Percentiles rank a stretch among this genome's conserved stretches.
Evolutionary conservation across 2,888 invertebrate species (phyloP).

Genomic region (Oligia fasciuncula): DNA sequence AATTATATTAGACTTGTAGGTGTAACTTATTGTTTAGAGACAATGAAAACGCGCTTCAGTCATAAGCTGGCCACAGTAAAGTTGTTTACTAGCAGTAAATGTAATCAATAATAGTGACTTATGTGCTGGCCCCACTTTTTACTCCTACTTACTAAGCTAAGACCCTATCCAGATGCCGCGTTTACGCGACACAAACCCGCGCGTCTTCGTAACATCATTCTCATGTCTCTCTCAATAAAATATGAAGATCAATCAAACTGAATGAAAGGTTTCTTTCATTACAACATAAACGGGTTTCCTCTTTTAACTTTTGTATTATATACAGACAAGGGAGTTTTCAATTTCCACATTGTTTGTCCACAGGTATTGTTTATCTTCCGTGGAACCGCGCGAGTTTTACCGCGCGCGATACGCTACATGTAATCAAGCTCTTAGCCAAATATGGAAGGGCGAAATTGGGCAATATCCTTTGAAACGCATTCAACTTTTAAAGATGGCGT

Average conservation of each 20-base stretch:
- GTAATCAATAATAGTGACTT: slow-evolving; percentile 87
- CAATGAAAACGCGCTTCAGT: slow-evolving; percentile 75
- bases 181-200: slow-evolving; percentile 18
- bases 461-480: slow-evolving; percentile 65
- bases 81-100: slow-evolving; percentile 86
- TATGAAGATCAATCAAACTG: background rate
- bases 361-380: background rate
- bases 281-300: background rate
- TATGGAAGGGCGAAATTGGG: slow-evolving; percentile 67
- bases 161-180: slow-evolving; percentile 40
- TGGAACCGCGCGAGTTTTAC: background rate
- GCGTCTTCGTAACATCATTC: background rate
- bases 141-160: slow-evolving; percentile 73
- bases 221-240: background rate
- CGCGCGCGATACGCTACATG: slow-evolving; percentile 13
- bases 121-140: slow-evolving; percentile 81
- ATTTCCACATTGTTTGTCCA: slow-evolving; percentile 9
- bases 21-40: slow-evolving; percentile 6
- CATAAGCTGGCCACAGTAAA: slow-evolving; percentile 80
- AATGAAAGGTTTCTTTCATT: background rate
- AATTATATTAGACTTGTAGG: background rate
- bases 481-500: slow-evolving; percentile 53
- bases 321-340: background rate
- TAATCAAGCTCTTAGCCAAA: slow-evolving; percentile 70
- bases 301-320: slow-evolving; percentile 4